Base-by-base conservation (phyloP, 2,888 invertebrate species). In the Drosophila percnosoma region DNA sequence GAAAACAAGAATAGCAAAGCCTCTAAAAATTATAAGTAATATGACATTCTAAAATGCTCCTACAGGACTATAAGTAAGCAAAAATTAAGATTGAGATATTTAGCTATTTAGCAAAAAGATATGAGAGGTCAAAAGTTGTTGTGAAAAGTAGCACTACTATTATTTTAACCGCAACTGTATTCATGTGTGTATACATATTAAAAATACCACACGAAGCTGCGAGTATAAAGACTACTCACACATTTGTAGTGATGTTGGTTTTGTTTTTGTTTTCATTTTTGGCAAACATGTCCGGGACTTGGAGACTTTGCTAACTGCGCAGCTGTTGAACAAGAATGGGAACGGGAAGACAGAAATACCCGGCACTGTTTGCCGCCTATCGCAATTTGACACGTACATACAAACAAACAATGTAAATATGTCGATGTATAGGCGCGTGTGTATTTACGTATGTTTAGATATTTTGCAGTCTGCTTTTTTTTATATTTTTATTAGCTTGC, bases 301-400 rank as follows among this genome's bases (percentile, higher is more conserved):
- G 29, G 2, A 69, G 45, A 52, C 11, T 27, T 27, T 62, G 27
- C 33, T 34, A 68, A 68, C 61, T 80, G 52, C 70, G 80, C 70
- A 79, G 57, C 60, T 64, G 53, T 80, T 61, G 31, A 61, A 65
- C 52, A 58, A 36, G 42, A 65, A 69, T 62, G 59, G 54, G 75
- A 79, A 58, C 75, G 63, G 74, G 59, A 59, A 52, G 75, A n/a
- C 79, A 75, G 75, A 67, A 78, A 61, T 42, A 63, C 42, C 36
- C 6, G 33, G 27, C 53, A 31, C 48, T 55, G 38, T 57, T 74
- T 54, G 42, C 2, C 15, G 21, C 24, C 45, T 40, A 34, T 67
- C 49, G 34, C 36, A 49, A 61, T 34, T 49, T 34, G 31, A 42
- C 49, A 33, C 24, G 51, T 62, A 53, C 40, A 49, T 11, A 29